Evolutionary conservation across 2,888 invertebrate genomes (phyloP).

Genomic region (Latrodectus elegans): DNA sequence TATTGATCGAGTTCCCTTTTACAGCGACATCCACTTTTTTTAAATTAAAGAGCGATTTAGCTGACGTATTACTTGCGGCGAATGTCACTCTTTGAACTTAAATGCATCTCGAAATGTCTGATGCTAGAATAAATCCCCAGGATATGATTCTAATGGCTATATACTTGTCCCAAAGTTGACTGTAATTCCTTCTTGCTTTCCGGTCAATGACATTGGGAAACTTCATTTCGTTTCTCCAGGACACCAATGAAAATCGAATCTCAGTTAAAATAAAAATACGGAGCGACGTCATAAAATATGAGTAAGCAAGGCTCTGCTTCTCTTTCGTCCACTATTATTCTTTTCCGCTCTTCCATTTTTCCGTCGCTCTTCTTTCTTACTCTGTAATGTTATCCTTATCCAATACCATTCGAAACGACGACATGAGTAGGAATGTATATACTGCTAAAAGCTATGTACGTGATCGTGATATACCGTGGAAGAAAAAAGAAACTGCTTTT

Average conservation of each 20-base stretch:
- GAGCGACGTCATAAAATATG: conserved; percentile 23
- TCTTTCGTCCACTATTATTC: conserved; percentile 12
- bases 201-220: neutral
- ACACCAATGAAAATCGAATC: conserved; percentile 32
- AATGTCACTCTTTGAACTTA: too few relatives aligned
- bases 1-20: too few relatives aligned
- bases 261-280: conserved; percentile 11
- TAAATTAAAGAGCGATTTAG: too few relatives aligned
- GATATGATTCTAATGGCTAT: neutral
- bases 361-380: neutral
- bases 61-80: too few relatives aligned
- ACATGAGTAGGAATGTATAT: conserved; percentile 13
- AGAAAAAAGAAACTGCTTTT: conserved; percentile 18
- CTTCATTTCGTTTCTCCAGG: neutral
- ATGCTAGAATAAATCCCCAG: neutral
- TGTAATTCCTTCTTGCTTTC: neutral
- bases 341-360: neutral
- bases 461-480: conserved; percentile 22
- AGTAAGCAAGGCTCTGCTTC: neutral
- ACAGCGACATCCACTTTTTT: too few relatives aligned
- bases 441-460: conserved; percentile 27
- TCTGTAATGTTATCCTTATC: neutral
- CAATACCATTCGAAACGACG: neutral
- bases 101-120: too few relatives aligned
- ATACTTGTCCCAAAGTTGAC: neutral